Conservation (phyloP, 2,797 vertebrate genomes). For the Pipistrellus nathusii region DNA sequence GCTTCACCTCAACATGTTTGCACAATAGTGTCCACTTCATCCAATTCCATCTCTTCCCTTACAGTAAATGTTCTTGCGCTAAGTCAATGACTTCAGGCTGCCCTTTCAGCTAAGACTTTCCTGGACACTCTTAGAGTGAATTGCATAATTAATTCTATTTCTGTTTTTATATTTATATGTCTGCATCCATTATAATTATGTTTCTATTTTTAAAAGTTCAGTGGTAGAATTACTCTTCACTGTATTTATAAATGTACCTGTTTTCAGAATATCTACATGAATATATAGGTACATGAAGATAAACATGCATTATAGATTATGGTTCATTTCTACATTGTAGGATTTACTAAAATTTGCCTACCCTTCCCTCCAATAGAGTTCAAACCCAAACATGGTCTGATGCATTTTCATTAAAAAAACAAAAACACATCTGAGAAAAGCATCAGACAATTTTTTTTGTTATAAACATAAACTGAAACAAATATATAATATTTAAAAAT, state of each 20-base stretch:
- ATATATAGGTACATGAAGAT: background rate
- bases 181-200: background rate
- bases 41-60: background rate
- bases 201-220: conserved; percentile 15
- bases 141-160: background rate
- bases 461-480: background rate
- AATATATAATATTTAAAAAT: background rate
- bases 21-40: background rate
- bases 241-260: background rate
- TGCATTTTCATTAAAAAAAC: background rate
- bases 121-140: background rate
- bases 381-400: background rate
- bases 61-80: background rate
- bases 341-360: background rate
- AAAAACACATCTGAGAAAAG: background rate
- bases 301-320: background rate
- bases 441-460: background rate
- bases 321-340: background rate
- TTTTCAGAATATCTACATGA: background rate
- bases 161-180: background rate
- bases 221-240: background rate
- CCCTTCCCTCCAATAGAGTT: background rate
- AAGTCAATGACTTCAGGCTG: background rate
- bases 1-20: background rate
- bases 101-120: background rate